phyloP scores from a whole-genome alignment of 1,140 invertebrate species.

The Papilio helenus region DNA sequence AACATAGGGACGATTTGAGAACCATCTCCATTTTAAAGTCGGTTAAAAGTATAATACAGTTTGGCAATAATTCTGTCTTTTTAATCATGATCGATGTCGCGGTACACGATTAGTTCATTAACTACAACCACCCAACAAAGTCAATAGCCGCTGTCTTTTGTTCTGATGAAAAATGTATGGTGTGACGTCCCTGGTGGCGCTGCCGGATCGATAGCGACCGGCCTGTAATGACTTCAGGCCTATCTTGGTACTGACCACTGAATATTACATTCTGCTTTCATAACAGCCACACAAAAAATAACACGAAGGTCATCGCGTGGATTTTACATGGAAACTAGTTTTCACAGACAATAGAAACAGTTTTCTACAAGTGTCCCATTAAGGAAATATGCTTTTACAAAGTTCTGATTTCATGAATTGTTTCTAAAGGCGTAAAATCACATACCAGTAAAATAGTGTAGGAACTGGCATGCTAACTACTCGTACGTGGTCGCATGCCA shows the following conservation, averaged over 20 bases:
- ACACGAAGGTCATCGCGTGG: background rate
- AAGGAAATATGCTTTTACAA: background rate
- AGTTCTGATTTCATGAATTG: background rate
- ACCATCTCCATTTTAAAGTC: too few relatives aligned
- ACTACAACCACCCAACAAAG: background rate
- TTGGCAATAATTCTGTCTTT: background rate
- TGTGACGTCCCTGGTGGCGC: background rate
- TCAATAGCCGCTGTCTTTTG: conserved; percentile 10
- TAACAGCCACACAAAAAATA: background rate
- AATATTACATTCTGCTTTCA: conserved; percentile 4
- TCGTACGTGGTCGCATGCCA: too few relatives aligned
- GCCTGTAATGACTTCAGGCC: background rate
- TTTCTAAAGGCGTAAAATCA: too few relatives aligned
- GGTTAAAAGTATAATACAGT: too few relatives aligned
- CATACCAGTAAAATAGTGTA: too few relatives aligned
- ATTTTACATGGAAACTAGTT: background rate
- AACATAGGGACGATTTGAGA: too few relatives aligned
- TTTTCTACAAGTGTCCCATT: background rate
- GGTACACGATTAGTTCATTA: background rate
- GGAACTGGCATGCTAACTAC: too few relatives aligned
- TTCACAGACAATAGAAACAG: background rate
- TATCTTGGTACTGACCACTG: background rate
- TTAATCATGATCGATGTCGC: background rate
- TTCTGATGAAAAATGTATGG: conserved; percentile 17
- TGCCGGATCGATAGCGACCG: conserved; percentile 11